Evolutionary conservation across 2,113 vertebrate genomes (phyloP).

Genomic region (Epinephelus moara): DNA sequence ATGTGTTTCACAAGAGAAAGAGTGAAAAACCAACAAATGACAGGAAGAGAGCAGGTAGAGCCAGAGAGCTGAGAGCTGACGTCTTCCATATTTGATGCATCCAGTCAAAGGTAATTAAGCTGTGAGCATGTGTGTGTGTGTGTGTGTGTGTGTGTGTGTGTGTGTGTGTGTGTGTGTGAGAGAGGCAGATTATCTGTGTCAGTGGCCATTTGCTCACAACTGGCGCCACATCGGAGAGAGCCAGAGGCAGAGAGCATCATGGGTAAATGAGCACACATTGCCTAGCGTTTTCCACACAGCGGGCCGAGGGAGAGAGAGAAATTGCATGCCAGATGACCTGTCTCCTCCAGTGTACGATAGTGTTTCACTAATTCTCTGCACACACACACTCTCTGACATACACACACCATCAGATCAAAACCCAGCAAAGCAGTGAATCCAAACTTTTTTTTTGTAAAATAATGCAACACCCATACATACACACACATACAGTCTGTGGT

Average conservation of each 20-base stretch:
- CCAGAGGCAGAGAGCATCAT: conserved; percentile 82
- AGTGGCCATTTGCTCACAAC: conserved; percentile 85
- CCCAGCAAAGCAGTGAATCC: conserved; percentile 1
- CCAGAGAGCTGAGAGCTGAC: conserved; percentile 58
- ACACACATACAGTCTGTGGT: background rate
- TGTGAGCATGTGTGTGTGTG: conserved; percentile 36
- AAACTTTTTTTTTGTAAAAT: background rate
- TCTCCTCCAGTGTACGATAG: conserved; percentile 56
- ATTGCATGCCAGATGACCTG: conserved; percentile 69
- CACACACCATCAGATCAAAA: background rate
- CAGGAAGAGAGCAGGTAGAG: conserved; percentile 52
- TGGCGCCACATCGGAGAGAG: conserved; percentile 73
- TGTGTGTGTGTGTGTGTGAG: conserved; percentile 42
- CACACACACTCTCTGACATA: background rate
- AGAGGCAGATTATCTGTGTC: conserved; percentile 83
- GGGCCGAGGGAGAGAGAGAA: conserved; percentile 48
- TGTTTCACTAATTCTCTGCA: conserved; percentile 45
- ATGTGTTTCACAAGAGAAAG: background rate
- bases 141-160: conserved; percentile 40
- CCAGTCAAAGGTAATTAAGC: conserved; percentile 83
- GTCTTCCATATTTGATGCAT: conserved; percentile 80
- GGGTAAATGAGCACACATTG: conserved; percentile 78
- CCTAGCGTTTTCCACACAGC: conserved; percentile 55
- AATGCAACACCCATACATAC: conserved; percentile 1
- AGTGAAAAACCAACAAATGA: background rate